Evolutionary conservation across 2,888 invertebrate genomes (phyloP), one percentile per base, ranked within the genome.

Genomic region (Galerucella calmariensis): DNA sequence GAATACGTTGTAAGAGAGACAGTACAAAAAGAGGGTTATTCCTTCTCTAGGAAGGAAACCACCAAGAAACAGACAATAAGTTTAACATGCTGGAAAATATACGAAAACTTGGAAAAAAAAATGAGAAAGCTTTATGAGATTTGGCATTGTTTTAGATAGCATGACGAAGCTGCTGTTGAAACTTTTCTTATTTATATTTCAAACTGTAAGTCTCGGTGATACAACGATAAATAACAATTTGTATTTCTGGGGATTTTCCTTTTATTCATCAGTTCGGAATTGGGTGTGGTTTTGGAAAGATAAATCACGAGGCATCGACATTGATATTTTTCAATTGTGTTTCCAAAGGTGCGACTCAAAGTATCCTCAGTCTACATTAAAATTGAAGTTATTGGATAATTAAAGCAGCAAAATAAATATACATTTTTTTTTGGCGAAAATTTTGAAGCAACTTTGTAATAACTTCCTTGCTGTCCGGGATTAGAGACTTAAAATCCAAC

Each of bases 21-120:
- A 35, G 16, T 63, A 35, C 58, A 69, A 10, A 69, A 35, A 27
- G 27, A 61, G 72, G 72, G 20, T 72, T 69, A 69, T 58, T 69
- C 66, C 66, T 69, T 68, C 66, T 76, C 72, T 20, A 58, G 72
- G 20, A 61, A 69, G 67, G 27, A 72, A 66, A 53, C 72, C 53
- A 71, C 65, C 48, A 74, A 74, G 67, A 72, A 72, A 72, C 63
- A 76, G 72, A 76, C 69, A 76, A 70, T 74, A 67, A 68, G 74
- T 71, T 72, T 58, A 76, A 72, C 74, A 74, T 67, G 14, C 72
- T 69, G 67, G 74, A 76, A 76, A 74, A 74, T 67, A 51, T 67
- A 66, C 48, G 69, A 72, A 76, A 72, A 58, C 10, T 20, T 20
- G 51, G 56, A 20, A 71, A 63, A 67, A 68, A 27, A 69, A 24